Base-by-base conservation (phyloP, 2,113 vertebrate species). In the Pygoscelis adeliae region DNA sequence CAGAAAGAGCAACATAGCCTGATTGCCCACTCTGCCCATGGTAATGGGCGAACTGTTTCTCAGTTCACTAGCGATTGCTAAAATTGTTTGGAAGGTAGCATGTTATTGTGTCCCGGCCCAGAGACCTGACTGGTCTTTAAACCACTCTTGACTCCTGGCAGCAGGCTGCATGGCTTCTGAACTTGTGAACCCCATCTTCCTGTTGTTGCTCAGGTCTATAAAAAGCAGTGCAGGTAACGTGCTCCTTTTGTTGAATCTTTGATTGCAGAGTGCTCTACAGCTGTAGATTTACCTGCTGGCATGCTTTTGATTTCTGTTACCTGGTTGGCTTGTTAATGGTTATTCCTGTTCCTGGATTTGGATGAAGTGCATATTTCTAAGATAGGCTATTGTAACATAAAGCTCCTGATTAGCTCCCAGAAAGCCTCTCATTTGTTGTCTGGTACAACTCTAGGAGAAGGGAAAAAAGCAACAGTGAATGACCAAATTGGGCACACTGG, bases 401-500 rank as follows among this genome's bases (percentile, higher is more conserved):
- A 87, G 25, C 32, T 66, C 25, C 29, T n/a, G 26, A 22, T 76
- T 22, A 84, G 9, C 34, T 87, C 52, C 30, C 14, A 30, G 69
- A 72, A 81, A 81, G 25, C 26, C 22, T 84, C 30, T 62, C 11
- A 12, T 27, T 22, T 77, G 5, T 50, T 87, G 34, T 62, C 15
- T 72, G 22, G 8, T 44, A n/a, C 36, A 23, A 15, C 19, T 71
- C 26, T 18, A 67, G 27, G 40, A 72, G 40, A 46, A 87, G 23
- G 16, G 9, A 40, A 66, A 42, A 61, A 36, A 32, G 32, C 36
- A 30, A 30, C 12, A 52, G n/a, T 50, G 46, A 65, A 29, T 50
- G 46, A 61, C 16, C 1, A 4, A 2, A 59, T 32, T 6, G 1
- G 23, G 17, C 34, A 21, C 0, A 0, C 6, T 66, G 63, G 27